Base-by-base conservation (phyloP, 2,113 vertebrate species). In the Pampusana beccarii region DNA sequence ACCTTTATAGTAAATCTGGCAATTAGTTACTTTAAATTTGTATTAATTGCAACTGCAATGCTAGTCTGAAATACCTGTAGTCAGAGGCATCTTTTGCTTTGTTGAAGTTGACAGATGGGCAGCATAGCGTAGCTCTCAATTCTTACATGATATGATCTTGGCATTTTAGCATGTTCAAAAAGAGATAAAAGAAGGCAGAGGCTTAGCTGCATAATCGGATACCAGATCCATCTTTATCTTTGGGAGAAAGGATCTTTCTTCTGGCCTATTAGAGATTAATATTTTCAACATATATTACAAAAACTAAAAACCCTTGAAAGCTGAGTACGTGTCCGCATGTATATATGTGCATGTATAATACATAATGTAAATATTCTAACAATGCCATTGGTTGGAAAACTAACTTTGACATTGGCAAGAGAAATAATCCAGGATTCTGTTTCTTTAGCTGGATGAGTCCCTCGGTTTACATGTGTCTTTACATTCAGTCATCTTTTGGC, bases 11-110 rank as follows among this genome's bases (percentile, higher is more conserved):
- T 56, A 77, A 80, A 85, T 69, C 50, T 28, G 26, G 25, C 15
- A 50, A 5, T 64, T 57, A 65, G 31, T 93, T 85, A n/a, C 33
- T 96, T 80, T 72, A 73, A 58, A 42, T 80, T 73, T 66, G 60
- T 46, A 18, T 2, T 62, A 51, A 48, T 71, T 73, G 23, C 44
- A 78, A 54, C 19, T 89, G 26, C 29, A 56, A 5, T 42, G 11
- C 44, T 54, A 61, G n/a, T 29, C 42, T 1, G 3, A 64, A 91
- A 62, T 64, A 64, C 38, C 38, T 79, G 57, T 51, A 48, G 44
- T 56, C 8, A 24, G 34, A 34, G 50, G 17, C 21, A 64, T 69
- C 57, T 81, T 82, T 50, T 56, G 13, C n/a, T 92, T 78, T 88
- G 50, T 44, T 90, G 62, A 80, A 93, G 70, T 29, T 56, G 66